Evolutionary conservation across 1,140 invertebrate species (phyloP), one percentile per base, ranked within the genome.

Genomic region (Brachionus plicatilis): DNA sequence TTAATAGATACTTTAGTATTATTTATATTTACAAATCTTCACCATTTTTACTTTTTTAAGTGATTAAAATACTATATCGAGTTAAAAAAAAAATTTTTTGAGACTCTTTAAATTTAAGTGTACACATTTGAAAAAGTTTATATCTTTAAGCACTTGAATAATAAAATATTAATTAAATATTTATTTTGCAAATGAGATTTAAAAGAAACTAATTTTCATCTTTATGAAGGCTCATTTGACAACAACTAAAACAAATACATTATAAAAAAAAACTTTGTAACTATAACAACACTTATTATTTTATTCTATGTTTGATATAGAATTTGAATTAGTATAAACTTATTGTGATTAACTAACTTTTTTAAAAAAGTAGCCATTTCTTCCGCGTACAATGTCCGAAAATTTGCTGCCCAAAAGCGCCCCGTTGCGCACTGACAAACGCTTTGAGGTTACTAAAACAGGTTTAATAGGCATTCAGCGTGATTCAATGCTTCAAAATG

Each of bases 401-500:
- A 68, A 68, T 37, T 33, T 41, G 33, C 41, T 17, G 41, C n/a
- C 72, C 17, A 76, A 76, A 50, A 82, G 79, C 33, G 79, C 79
- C 6, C 79, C 79, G 5, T 68, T 82, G 33, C 37, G 65, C 20
- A 68, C 79, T 33, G 79, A 82, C 27, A 82, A 82, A 68, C 20
- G 79, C n/a, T 82, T 66, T 45, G 37, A 29, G 3, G 9, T 17
- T n/a, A 83, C 82, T n/a, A 83, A 83, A 68, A 83, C 82, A 33
- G 82, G 82, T 12, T 20, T 83, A 3, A 56, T 68, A 14, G 82
- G 82, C 37, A 27, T 45, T 20, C 65, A 83, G 45, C 33, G 82
- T 24, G 82, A 83, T 33, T 47, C 82, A 8, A 83, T 83, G 82
- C 65, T 83, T 47, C 65, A 72, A 83, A 83, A 60, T 70, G 82